Conservation (phyloP, 2,797 vertebrate genomes). For the Meriones psammophilus region DNA sequence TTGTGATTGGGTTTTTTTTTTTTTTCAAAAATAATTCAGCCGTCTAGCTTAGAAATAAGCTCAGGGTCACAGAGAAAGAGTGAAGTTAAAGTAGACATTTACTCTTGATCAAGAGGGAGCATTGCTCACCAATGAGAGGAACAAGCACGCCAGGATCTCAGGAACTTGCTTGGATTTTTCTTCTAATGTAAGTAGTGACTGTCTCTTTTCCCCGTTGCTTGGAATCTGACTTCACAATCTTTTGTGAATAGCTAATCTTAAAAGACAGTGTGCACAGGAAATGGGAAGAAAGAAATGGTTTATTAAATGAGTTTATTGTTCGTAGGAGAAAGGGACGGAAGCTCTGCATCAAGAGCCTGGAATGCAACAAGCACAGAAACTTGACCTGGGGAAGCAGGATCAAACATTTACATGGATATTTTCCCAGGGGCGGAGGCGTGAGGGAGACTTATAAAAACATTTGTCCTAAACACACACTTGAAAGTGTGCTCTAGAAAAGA, state of each 20-base stretch:
- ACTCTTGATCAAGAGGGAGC: neutral
- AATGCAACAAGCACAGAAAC: no score
- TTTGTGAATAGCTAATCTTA: neutral
- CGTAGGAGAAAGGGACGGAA: no score
- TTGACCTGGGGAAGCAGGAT: neutral
- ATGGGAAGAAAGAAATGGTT: neutral
- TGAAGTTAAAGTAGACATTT: neutral
- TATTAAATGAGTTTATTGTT: neutral
- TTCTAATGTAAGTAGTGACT: neutral
- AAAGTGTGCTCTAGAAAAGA: neutral
- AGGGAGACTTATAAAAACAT: neutral
- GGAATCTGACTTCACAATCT: neutral
- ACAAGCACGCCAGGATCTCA: no score
- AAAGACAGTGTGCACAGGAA: neutral
- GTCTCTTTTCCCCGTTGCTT: neutral
- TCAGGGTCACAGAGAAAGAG: no score
- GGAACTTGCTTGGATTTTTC: no score
- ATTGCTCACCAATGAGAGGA: no score
- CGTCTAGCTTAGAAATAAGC: neutral
- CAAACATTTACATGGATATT: neutral
- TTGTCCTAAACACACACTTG: neutral
- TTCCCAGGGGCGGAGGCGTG: neutral
- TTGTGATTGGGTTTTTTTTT: neutral
- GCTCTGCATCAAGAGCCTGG: neutral
- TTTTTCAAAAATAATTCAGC: constrained; percentile 10